These are phyloP conservation scores for Mystacides longicornis DNA, from an alignment of 2,888 invertebrate species.

Conservation along the genomic window DNA sequence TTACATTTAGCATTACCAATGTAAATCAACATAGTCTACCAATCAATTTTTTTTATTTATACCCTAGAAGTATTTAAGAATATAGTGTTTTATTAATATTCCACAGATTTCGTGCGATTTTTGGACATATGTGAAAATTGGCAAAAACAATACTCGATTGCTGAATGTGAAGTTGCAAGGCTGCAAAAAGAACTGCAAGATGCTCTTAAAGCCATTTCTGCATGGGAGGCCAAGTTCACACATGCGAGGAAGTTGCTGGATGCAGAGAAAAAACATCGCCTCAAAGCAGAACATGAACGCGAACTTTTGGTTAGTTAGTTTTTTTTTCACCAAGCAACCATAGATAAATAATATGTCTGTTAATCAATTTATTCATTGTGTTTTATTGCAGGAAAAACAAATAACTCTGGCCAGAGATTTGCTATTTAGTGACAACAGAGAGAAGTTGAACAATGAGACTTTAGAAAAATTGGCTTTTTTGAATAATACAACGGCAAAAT, in stretches of 20 bases:
- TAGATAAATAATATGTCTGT: background rate
- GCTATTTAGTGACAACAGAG: constrained; percentile 60
- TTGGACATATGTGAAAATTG: constrained; percentile 66
- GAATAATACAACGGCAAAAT: constrained; percentile 53
- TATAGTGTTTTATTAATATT: too few species aligned
- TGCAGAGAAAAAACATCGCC: constrained; percentile 65
- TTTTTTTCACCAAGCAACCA: background rate
- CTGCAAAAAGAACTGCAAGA: constrained; percentile 64
- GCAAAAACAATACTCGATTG: constrained; percentile 58
- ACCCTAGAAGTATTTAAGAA: too few species aligned
- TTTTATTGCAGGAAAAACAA: constrained; percentile 57
- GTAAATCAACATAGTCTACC: too few species aligned
- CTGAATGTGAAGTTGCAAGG: constrained; percentile 64
- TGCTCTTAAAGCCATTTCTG: constrained; percentile 62
- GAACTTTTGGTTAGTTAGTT: constrained; percentile 54
- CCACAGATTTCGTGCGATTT: constrained; percentile 68
- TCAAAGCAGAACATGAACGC: constrained; percentile 63
- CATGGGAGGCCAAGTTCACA: constrained; percentile 72
- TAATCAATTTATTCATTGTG: background rate
- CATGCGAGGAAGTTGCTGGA: constrained; percentile 76
- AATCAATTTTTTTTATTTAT: too few species aligned
- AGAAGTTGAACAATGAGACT: constrained; percentile 70
- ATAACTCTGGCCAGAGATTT: constrained; percentile 66
- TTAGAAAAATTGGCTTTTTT: constrained; percentile 75
- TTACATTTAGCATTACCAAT: too few species aligned